Evolutionary conservation across 2,113 vertebrate species (phyloP).

Genomic region (Vombatus ursinus): DNA sequence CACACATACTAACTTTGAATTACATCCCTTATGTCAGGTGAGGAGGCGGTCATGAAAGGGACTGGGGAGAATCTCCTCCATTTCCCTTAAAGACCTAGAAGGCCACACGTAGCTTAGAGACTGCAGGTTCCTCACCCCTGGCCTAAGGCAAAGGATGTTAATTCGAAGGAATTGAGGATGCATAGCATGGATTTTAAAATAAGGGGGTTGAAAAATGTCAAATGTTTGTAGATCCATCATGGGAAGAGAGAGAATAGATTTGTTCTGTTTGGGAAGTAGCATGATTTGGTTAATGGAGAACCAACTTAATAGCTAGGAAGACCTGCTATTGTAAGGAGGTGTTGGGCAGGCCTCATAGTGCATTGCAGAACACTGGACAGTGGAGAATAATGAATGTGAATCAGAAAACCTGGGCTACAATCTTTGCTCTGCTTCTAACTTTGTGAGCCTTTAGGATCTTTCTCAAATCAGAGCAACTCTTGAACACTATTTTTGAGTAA

Average conservation of each 20-base stretch:
- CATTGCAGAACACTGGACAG: background rate
- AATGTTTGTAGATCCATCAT: background rate
- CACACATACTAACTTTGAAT: no score
- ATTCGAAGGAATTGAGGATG: background rate
- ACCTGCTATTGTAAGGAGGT: background rate
- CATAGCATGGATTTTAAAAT: background rate
- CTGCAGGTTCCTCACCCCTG: no score
- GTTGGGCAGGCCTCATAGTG: accelerated
- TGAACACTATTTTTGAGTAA: background rate
- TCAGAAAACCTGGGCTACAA: background rate
- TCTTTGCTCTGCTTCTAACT: background rate
- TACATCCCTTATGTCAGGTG: no score
- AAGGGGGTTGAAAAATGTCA: background rate
- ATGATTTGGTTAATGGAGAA: background rate
- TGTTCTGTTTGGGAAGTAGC: background rate
- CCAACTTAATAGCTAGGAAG: background rate
- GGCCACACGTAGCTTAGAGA: no score
- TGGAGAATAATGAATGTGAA: background rate
- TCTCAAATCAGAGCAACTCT: background rate
- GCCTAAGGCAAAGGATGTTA: background rate
- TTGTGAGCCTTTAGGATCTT: background rate
- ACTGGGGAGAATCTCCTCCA: no score
- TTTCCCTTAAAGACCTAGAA: no score
- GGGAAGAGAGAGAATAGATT: background rate
- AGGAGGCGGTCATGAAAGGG: no score